A percentile compares a stretch with the other conserved stretches of the same genome.
These are phyloP conservation scores for Spermophilus dauricus DNA, from an alignment of 2,113 vertebrate species.

Conservation along the genomic window DNA sequence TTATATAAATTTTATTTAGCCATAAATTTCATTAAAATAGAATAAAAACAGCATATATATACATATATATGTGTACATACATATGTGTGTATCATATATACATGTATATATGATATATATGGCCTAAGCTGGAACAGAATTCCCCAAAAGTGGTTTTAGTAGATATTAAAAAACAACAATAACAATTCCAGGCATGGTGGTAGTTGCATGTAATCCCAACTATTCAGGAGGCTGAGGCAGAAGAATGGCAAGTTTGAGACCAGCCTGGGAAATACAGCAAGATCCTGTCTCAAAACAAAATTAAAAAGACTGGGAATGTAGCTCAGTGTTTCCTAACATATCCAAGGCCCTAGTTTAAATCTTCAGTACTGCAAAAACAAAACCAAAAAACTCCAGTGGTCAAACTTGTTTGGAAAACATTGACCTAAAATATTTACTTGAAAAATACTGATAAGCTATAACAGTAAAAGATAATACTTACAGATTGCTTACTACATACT, in stretches of 20 bases:
- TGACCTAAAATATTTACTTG: conserved; percentile 14
- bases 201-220: neutral
- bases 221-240: neutral
- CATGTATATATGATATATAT: neutral
- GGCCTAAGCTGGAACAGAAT: neutral
- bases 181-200: neutral
- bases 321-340: neutral
- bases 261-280: neutral
- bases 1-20: neutral
- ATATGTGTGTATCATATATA: too few relatives aligned
- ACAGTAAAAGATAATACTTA: neutral
- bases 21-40: neutral
- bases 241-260: neutral
- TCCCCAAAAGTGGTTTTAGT: conserved; percentile 21
- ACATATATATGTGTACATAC: neutral
- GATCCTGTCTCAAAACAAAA: neutral
- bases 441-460: conserved; percentile 17
- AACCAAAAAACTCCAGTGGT: neutral
- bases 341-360: neutral
- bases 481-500: neutral
- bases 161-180: neutral
- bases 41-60: neutral
- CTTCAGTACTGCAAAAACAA: neutral
- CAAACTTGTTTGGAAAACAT: conserved; percentile 12
- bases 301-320: neutral